Percentiles rank a stretch among this genome's conserved stretches.
Conservation (phyloP, 2,113 vertebrate genomes). For the human (Homo sapiens) region GRCh38 chr18:62524001-62524500, state of each 20-base stretch:
- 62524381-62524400: not conserved
- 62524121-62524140: constrained; percentile 73
- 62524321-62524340: constrained; percentile 58
- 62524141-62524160: constrained; percentile 71
- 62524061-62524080: constrained; percentile 60
- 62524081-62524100: constrained; percentile 68
- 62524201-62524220: constrained; percentile 96
- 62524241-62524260: constrained; percentile 96
- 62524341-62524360: constrained; percentile 64
- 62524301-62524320: constrained; percentile 72
- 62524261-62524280: constrained; percentile 90
- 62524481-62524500: not conserved
- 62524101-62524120: constrained; percentile 68
- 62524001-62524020: constrained; percentile 92
- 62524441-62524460: not conserved
- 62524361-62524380: constrained; percentile 76
- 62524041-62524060: constrained; percentile 48
- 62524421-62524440: not conserved
- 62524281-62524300: constrained; percentile 85
- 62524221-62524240: constrained; percentile 96
- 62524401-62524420: not conserved
- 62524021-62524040: constrained; percentile 83
- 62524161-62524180: constrained; percentile 76
- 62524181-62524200: constrained; percentile 90
- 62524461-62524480: not conserved